Evolutionary conservation across 1,140 invertebrate species (phyloP).

Genomic region (Bombyx mori): DNA sequence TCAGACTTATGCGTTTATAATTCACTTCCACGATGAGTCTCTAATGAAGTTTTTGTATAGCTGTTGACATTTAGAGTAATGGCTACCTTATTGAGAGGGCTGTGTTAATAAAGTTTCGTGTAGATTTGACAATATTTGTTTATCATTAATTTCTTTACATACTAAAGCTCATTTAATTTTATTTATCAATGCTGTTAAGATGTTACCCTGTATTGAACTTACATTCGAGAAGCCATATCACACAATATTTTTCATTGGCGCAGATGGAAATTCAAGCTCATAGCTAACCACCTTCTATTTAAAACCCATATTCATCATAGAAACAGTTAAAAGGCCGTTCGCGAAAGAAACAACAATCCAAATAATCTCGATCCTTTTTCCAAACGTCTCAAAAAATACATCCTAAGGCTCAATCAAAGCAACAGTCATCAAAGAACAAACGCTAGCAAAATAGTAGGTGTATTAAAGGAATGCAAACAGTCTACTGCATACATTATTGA

Average conservation of each 20-base stretch:
- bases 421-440: no score
- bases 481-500: conserved; percentile 59
- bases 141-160: not conserved
- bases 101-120: not conserved
- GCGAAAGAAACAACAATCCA: no score
- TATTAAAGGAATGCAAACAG: conserved; percentile 32
- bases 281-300: no score
- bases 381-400: no score
- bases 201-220: not conserved
- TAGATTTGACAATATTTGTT: not conserved
- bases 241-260: no score
- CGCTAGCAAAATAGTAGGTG: no score
- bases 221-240: no score
- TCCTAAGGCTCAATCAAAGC: no score
- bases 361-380: no score
- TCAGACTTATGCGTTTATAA: conserved; percentile 58
- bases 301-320: no score
- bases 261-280: no score
- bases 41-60: conserved; percentile 45
- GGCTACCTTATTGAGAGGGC: not conserved
- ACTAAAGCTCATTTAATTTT: not conserved
- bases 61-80: conserved; percentile 33
- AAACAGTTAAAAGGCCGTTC: no score
- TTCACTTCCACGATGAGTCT: conserved; percentile 37
- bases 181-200: not conserved